Evolutionary conservation across 2,113 vertebrate species (phyloP), one percentile per base, ranked within the genome.

Genomic region (Hippocampus abdominalis): DNA sequence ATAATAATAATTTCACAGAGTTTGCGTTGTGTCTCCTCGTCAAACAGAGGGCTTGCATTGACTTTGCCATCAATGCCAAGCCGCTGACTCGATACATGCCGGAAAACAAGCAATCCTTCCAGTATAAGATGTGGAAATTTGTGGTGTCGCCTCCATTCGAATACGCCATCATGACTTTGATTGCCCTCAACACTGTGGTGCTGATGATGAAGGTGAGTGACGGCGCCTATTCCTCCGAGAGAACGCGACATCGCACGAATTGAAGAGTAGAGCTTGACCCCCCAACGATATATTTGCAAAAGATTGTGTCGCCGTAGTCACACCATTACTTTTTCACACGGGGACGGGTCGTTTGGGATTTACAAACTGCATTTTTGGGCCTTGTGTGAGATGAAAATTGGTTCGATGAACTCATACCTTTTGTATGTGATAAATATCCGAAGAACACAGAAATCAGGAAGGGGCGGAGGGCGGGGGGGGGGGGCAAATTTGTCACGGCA

Each of bases 111-210:
- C 93, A 95, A 75, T 97, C 97, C 0, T 97, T 94, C 87, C 97
- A 99, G 92, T 98, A 99, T 90, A 97, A 94, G 93, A 96, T 98
- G 85, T 99, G 97, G 97, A 95, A 94, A 25, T 97, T 99, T 20
- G 97, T 99, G 87, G 97, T 99, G 74, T 99, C 97, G 0, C 94
- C 96, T 0, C 96, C 96, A 29, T 99, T 99, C 2, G 97, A 99
- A 78, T 99, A 98, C 77, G 96, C 96, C 86, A 98, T 99, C 85
- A 96, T 99, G 95, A 95, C 95, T 75, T 93, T 98, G 92, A 99
- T 99, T 0, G 97, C 97, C 3, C 93, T 99, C 89, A 98, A 99
- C 84, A 99, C 97, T 0, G 93, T 96, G 9, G 97, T 99, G 70
- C 93, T 99, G 64, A 99, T 99, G 97, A 99, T 99, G 97, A 99